A percentile compares a stretch with the other conserved stretches of the same genome.
Conservation (phyloP, 2,797 vertebrate species). For the Anabacerthia variegaticeps region DNA sequence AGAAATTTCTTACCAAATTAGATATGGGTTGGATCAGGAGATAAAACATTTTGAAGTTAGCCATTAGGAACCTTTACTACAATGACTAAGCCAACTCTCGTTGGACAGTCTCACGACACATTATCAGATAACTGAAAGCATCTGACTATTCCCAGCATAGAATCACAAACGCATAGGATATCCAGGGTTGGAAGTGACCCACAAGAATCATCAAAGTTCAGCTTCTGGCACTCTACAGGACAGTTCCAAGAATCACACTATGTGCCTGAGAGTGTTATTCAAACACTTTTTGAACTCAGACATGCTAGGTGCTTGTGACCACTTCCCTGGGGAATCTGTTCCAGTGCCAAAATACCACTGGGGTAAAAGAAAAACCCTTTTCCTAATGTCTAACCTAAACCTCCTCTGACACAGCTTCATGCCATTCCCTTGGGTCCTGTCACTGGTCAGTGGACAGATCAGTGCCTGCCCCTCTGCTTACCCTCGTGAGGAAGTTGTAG, state of each 20-base stretch:
- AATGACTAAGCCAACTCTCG: not conserved
- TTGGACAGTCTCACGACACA: accelerated
- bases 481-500: accelerated
- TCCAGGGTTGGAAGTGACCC: not conserved
- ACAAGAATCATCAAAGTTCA: accelerated
- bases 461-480: not conserved
- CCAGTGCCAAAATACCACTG: accelerated
- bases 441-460: too few species aligned
- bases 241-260: not conserved
- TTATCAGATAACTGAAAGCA: not conserved
- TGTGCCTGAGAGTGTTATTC: accelerated
- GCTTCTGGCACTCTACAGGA: not conserved
- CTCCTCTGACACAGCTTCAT: not conserved
- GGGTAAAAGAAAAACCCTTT: not conserved
- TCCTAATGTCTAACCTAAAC: accelerated
- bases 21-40: not conserved
- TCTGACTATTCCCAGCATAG: not conserved
- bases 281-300: accelerated
- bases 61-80: not conserved
- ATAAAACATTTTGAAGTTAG: not conserved
- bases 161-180: not conserved
- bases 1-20: not conserved
- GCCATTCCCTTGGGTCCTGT: accelerated
- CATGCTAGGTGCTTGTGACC: not conserved
- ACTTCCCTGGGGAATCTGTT: not conserved